Evolutionary conservation across 2,888 invertebrate genomes (phyloP).

Genomic region (Rhodophaea formosa): DNA sequence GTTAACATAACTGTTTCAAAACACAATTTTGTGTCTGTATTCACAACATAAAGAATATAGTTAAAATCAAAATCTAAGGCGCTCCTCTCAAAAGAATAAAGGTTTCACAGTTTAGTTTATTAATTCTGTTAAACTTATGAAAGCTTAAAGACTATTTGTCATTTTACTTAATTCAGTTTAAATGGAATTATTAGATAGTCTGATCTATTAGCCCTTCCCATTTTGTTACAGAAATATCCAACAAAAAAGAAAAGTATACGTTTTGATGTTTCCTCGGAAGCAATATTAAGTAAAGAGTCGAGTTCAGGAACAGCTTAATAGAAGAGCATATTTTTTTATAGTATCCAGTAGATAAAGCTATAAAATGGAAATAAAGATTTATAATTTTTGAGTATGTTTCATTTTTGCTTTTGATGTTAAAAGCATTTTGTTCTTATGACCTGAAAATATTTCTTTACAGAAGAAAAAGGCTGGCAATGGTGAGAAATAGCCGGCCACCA

Average conservation of each 20-base stretch:
- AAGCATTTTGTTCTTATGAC: not conserved
- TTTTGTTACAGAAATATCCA: constrained; percentile 58
- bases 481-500: constrained; percentile 36
- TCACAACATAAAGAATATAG: too few relatives aligned
- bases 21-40: too few relatives aligned
- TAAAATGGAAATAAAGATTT: constrained; percentile 38
- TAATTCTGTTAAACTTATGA: too few relatives aligned
- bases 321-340: constrained; percentile 25
- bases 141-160: not conserved
- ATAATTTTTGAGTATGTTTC: constrained; percentile 14
- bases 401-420: not conserved
- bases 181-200: not conserved
- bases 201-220: constrained; percentile 2
- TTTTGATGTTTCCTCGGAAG: constrained; percentile 72
- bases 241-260: constrained; percentile 70
- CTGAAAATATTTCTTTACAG: constrained; percentile 38
- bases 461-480: constrained; percentile 41
- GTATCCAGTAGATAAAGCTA: constrained; percentile 25
- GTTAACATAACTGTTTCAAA: too few relatives aligned
- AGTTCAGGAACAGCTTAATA: constrained; percentile 50
- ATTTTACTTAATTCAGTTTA: not conserved
- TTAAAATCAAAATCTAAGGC: too few relatives aligned
- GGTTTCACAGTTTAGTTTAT: too few relatives aligned
- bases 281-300: constrained; percentile 55
- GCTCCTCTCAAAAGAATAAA: too few relatives aligned